A percentile compares a stretch with the other conserved stretches of the same genome.
Conservation (phyloP, 2,113 vertebrate genomes). For the Ochotona princeps region DNA sequence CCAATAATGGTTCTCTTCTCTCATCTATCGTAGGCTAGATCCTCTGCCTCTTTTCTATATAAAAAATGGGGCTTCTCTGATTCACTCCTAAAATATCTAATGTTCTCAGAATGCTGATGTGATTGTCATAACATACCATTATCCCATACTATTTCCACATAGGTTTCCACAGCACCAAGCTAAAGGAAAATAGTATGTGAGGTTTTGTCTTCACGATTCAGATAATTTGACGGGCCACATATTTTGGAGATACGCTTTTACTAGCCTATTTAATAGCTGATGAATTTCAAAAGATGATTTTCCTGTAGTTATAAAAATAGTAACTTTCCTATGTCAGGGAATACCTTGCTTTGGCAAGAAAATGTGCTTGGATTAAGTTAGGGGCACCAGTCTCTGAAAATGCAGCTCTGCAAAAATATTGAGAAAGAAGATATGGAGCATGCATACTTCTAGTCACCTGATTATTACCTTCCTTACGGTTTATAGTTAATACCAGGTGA, state of each 20-base stretch:
- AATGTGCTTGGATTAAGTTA: not conserved
- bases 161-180: not conserved
- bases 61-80: not conserved
- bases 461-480: conserved; percentile 19
- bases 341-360: not conserved
- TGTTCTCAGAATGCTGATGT: not conserved
- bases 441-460: not conserved
- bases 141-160: not conserved
- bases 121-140: accelerated
- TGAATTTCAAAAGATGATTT: conserved; percentile 42
- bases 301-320: conserved; percentile 19
- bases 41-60: not conserved
- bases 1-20: not conserved
- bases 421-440: not conserved
- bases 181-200: not conserved
- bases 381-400: not conserved
- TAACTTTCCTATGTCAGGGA: not conserved
- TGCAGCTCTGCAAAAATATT: conserved; percentile 33
- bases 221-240: not conserved
- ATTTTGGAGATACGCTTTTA: not conserved
- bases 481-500: conserved; percentile 27
- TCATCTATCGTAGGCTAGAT: not conserved
- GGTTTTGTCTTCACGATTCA: not conserved
- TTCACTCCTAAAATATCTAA: not conserved
- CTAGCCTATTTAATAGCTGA: not conserved